Evolutionary conservation across 2,113 vertebrate species (phyloP), one percentile per base, ranked within the genome.

Genomic region (Ictalurus furcatus): DNA sequence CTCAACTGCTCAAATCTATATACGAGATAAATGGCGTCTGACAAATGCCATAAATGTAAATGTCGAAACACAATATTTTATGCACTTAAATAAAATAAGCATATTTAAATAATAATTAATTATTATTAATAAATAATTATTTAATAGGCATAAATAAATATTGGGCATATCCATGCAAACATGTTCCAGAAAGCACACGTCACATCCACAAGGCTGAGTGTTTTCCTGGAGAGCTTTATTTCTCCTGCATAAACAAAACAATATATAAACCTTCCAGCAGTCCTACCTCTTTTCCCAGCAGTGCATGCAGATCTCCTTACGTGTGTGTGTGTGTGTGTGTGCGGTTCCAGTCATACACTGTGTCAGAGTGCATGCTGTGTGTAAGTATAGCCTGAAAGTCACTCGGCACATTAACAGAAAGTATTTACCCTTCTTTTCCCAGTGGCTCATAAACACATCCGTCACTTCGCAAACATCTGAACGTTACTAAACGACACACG

Each of bases 341-440:
- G 6, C 2, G 25, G 34, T 79, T 19, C 23, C 12, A 12, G 9
- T 65, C 73, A 79, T 34, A 59, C 71, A 44, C 78, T 54, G 13
- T 3, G 48, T 11, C 48, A 11, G 9, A 9, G 48, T 11, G 37
- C 34, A 40, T 48, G 71, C 17, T 44, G 78, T 30, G 59, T 58
- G 34, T 88, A 88, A 88, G 25, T 73, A 13, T 83, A 88, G n/a
- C 80, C 23, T 1, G 4, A 84, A 25, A 74, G 87, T 88, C 73
- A 88, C 54, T 61, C 52, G n/a, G 63, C 40, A 69, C 48, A 58
- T 56, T 37, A 3, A 48, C 34, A 44, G 65, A 78, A 86, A 87
- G 12, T 44, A 58, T 86, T 25, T 63, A 52, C 23, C 37, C 37
- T 61, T 87, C 71, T 56, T 44, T 25, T 28, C 37, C 3, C 48